A percentile compares a stretch with the other conserved stretches of the same genome.
Conservation (phyloP, 2,888 invertebrate species). For the Phrixothrix hirtus region DNA sequence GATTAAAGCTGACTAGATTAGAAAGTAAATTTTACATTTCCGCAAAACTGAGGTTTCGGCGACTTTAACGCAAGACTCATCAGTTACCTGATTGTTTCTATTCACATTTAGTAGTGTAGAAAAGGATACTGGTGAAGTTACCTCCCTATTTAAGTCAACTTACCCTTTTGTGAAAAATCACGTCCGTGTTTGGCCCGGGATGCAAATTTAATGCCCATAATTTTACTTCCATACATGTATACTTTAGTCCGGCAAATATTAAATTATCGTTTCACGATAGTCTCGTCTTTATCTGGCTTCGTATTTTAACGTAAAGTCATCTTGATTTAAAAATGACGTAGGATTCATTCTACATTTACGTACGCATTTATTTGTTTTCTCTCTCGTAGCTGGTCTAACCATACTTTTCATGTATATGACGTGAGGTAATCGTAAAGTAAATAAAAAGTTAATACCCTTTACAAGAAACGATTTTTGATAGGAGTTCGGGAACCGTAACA, state of each 20-base stretch:
- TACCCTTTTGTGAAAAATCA: conserved; percentile 36
- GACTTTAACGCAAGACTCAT: too few relatives aligned
- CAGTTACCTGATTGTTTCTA: too few relatives aligned
- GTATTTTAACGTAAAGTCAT: not conserved
- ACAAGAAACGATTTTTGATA: conserved; percentile 21
- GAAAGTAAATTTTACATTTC: too few relatives aligned
- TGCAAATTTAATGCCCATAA: conserved; percentile 38
- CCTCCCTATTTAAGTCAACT: conserved; percentile 29
- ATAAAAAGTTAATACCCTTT: conserved; percentile 9
- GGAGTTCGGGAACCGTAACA: conserved; percentile 11
- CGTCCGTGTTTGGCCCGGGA: conserved; percentile 35
- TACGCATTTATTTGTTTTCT: too few relatives aligned
- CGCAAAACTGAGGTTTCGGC: too few relatives aligned
- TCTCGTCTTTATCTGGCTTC: not conserved
- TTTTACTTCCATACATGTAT: conserved; percentile 27
- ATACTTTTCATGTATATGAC: too few relatives aligned
- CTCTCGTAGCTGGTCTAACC: too few relatives aligned
- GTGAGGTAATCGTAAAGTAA: too few relatives aligned
- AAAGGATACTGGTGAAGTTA: conserved; percentile 8
- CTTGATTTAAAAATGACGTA: not conserved
- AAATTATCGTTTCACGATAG: conserved; percentile 2
- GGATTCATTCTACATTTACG: too few relatives aligned
- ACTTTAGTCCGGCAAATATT: conserved; percentile 12
- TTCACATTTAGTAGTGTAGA: conserved; percentile 18
- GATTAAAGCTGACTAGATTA: too few relatives aligned